Evolutionary conservation across 2,888 invertebrate genomes (phyloP).

Genomic region (Sialis lutaria): DNA sequence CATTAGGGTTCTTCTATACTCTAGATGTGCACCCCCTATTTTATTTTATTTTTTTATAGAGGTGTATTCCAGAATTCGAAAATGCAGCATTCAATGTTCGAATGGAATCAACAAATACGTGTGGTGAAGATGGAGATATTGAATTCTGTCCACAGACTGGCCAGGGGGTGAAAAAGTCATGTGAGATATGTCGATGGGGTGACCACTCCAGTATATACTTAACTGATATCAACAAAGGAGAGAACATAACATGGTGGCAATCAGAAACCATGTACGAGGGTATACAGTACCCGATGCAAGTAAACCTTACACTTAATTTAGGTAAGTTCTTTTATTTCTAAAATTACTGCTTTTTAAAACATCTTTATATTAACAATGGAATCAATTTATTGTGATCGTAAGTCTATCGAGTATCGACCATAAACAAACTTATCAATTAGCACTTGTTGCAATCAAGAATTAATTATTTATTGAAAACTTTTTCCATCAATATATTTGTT

Average conservation of each 20-base stretch:
- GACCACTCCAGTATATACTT: constrained; percentile 59
- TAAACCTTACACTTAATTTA: constrained; percentile 79
- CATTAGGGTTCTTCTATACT: too few species aligned
- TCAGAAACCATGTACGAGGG: constrained; percentile 94
- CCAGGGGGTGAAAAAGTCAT: constrained; percentile 44
- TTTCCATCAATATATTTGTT: too few species aligned
- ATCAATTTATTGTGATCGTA: too few species aligned
- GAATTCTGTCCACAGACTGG: constrained; percentile 90
- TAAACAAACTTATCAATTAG: too few species aligned
- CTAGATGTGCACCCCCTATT: too few species aligned
- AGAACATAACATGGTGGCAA: constrained; percentile 93
- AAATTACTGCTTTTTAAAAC: too few species aligned
- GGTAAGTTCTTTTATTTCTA: constrained; percentile 34
- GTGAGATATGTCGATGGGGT: constrained; percentile 55
- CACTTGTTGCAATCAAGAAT: too few species aligned
- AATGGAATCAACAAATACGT: constrained; percentile 92
- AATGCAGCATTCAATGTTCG: constrained; percentile 84
- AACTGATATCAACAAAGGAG: constrained; percentile 82
- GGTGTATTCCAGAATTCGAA: constrained; percentile 91
- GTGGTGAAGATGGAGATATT: constrained; percentile 63
- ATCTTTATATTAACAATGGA: too few species aligned
- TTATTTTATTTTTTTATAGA: constrained; percentile 34
- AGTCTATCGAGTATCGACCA: too few species aligned
- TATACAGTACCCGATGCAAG: constrained; percentile 77
- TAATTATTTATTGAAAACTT: too few species aligned